These are phyloP conservation scores for Lepilemur septentrionalis DNA, from an alignment of 2,797 vertebrate species.

Conservation along the genomic window DNA sequence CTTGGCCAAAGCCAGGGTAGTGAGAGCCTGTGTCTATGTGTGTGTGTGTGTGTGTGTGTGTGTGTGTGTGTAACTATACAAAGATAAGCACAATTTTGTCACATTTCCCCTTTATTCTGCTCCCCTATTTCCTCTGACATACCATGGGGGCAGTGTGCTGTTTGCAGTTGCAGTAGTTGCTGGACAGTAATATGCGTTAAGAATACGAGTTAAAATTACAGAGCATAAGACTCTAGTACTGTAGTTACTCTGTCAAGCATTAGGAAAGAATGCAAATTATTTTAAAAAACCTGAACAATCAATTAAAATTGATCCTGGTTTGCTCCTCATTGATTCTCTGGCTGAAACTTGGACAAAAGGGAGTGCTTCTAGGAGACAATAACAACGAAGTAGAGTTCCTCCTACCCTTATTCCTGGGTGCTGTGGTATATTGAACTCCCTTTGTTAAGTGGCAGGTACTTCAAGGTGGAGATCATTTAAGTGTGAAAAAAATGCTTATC, in stretches of 20 bases:
- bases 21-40: not conserved
- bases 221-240: constrained; percentile 30
- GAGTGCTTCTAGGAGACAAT: constrained; percentile 49
- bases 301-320: constrained; percentile 84
- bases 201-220: constrained; percentile 67
- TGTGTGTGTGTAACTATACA: not conserved
- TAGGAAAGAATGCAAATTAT: constrained; percentile 81
- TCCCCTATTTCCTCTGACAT: rapidly evolving
- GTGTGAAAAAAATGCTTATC: constrained; percentile 32
- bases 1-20: not conserved
- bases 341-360: constrained; percentile 62
- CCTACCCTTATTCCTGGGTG: not conserved
- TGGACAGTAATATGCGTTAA: not conserved
- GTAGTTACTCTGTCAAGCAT: constrained; percentile 76
- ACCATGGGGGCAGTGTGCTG: not conserved
- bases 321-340: constrained; percentile 80
- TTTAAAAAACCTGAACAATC: constrained; percentile 83
- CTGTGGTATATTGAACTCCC: constrained; percentile 27
- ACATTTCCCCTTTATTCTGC: not conserved
- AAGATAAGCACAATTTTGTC: not conserved
- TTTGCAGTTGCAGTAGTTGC: not conserved
- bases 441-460: constrained; percentile 66
- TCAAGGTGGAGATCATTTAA: constrained; percentile 50
- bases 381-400: constrained; percentile 71
- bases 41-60: not conserved